A percentile compares a stretch with the other conserved stretches of the same genome.
Evolutionary conservation across 2,797 vertebrate genomes (phyloP).

Genomic region (Chaunax sp.): DNA sequence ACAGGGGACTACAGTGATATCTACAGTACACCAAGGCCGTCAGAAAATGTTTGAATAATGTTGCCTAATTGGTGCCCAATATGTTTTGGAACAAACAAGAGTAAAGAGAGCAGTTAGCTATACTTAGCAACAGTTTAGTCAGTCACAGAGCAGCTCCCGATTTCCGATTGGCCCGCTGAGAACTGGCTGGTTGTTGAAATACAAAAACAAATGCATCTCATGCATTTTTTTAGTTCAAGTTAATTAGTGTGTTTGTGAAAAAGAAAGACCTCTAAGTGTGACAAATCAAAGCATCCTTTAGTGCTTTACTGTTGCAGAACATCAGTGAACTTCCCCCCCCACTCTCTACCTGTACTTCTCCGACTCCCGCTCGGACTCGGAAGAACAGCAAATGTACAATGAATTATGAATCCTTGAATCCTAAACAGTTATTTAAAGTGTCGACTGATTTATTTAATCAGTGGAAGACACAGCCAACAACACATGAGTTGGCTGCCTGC

Average conservation of each 20-base stretch:
- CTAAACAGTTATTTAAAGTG: constrained; percentile 56
- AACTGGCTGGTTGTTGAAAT: constrained; percentile 3
- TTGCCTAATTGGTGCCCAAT: constrained; percentile 63
- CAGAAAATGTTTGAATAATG: constrained; percentile 68
- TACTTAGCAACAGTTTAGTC: constrained; percentile 51
- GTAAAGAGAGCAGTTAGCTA: constrained; percentile 61
- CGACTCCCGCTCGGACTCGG: background rate
- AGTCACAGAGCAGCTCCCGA: constrained; percentile 12
- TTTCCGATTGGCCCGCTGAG: constrained; percentile 18
- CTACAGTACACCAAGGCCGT: constrained; percentile 41
- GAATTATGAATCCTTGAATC: constrained; percentile 43
- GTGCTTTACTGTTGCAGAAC: background rate
- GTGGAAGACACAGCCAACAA: constrained; percentile 45
- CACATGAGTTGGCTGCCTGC: constrained; percentile 55
- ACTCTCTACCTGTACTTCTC: background rate
- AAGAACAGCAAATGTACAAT: constrained; percentile 40
- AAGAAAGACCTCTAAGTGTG: background rate
- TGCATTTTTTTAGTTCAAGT: background rate
- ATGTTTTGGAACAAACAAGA: constrained; percentile 65
- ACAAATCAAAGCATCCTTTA: background rate
- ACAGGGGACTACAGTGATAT: constrained; percentile 52
- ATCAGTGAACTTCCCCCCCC: background rate
- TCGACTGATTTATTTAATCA: constrained; percentile 57
- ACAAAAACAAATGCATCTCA: background rate
- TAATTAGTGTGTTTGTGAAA: background rate